Evolutionary conservation across 1,140 invertebrate species (phyloP).

Genomic region (Trypoxylus dichotomus): DNA sequence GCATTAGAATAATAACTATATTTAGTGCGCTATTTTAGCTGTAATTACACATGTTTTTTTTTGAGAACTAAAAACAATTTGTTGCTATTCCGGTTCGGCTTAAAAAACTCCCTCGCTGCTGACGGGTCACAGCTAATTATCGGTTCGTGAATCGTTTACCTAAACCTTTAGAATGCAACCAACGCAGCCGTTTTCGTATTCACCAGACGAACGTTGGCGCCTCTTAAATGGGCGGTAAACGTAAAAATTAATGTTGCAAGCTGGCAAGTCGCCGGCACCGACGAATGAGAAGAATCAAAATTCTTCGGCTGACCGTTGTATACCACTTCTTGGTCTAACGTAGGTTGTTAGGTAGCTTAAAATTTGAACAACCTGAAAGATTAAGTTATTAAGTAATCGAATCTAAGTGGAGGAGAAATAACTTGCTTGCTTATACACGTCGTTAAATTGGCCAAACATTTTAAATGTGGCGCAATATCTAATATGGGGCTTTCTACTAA

Average conservation of each 20-base stretch:
- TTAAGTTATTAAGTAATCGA: not conserved
- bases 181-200: not conserved
- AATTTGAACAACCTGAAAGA: not conserved
- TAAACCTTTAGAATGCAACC: not conserved
- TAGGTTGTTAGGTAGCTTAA: too few relatives aligned
- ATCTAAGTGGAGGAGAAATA: not conserved
- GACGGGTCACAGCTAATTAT: not conserved
- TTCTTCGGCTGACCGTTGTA: not conserved
- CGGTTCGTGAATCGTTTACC: not conserved
- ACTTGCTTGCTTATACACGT: not conserved
- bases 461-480: not conserved
- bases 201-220: not conserved
- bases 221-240: slow-evolving; percentile 5
- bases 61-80: not conserved
- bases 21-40: too few relatives aligned
- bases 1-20: too few relatives aligned
- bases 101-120: not conserved
- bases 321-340: not conserved
- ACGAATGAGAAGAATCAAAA: not conserved
- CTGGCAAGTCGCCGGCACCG: not conserved
- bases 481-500: too few relatives aligned
- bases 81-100: not conserved
- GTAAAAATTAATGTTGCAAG: slow-evolving; percentile 3
- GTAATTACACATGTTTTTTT: not conserved
- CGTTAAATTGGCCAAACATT: not conserved